Base-by-base conservation (phyloP, 2,113 vertebrate species). In the Ptychochromis oligacanthus region DNA sequence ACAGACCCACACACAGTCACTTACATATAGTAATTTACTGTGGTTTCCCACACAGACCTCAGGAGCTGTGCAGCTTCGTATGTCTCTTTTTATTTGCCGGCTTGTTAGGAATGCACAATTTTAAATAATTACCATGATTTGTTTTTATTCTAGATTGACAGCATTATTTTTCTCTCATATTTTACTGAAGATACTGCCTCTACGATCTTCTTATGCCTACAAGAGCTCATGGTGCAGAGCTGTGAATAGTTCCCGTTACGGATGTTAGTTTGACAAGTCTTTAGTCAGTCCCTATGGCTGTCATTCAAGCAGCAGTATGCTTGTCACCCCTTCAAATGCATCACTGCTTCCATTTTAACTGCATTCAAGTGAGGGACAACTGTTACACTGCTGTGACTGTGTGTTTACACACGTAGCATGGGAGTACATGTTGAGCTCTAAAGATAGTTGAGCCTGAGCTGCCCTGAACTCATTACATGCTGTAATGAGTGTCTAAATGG, bases 221-320 rank as follows among this genome's bases (percentile, higher is more conserved):
- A 11, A 58, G 22, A 40, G 59, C 36, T 34, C 43, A 17, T 65
- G 13, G 55, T 81, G 13, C 28, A 28, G 54, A n/a, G 49, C 58
- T 76, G 11, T 70, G 15, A 64, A 56, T 74, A 24, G 49, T 72
- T 83, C 31, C 40, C 12, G n/a, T 82, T 76, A 40, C 75, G 18
- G 62, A 49, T 79, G 49, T 43, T 72, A 38, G 31, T 65, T 43
- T 81, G 77, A 83, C 75, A 86, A 52, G 81, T 81, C 55, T 84
- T 87, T 75, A 88, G 58, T 88, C 87, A 56, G 78, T 81, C 56
- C 31, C 64, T 61, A 34, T 76, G n/a, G 62, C 82, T 90, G 91
- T 89, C 87, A 87, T n/a, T 90, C 82, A 83, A 60, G 9, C 82
- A 87, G 80, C 67, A 80, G 55, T 83, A 56, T 72, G 67, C 59